Conservation (phyloP, 2,888 invertebrate genomes). For the Drosophila flavopinicola region DNA sequence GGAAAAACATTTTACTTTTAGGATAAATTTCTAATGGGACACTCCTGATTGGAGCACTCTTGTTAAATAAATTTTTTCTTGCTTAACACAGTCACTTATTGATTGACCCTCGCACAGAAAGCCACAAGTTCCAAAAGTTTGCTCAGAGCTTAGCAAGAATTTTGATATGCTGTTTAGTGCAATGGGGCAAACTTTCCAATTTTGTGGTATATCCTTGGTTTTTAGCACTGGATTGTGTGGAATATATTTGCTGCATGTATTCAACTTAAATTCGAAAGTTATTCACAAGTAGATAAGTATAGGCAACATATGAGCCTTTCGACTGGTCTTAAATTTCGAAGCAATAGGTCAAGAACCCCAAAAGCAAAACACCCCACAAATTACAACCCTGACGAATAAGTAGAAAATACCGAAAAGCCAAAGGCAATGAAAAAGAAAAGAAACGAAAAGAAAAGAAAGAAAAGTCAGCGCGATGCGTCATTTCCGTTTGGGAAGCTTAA, state of each 20-base stretch:
- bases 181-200: conserved; percentile 24
- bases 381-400: conserved; percentile 24
- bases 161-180: conserved; percentile 29
- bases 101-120: conserved; percentile 1
- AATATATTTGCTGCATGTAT: not conserved
- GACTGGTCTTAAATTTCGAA: too few relatives aligned
- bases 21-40: too few relatives aligned
- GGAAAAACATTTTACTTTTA: too few relatives aligned
- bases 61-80: too few relatives aligned
- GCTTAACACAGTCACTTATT: not conserved
- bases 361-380: conserved; percentile 25
- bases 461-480: conserved; percentile 63
- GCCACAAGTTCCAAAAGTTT: conserved; percentile 20
- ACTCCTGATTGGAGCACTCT: too few relatives aligned
- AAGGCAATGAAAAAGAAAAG: conserved; percentile 24
- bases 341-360: conserved; percentile 62
- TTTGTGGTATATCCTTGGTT: conserved; percentile 14
- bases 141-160: conserved; percentile 9
- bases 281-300: not conserved
- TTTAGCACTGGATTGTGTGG: conserved; percentile 25
- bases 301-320: too few relatives aligned
- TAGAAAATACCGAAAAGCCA: conserved; percentile 22
- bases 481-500: conserved; percentile 37
- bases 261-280: not conserved
- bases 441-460: too few relatives aligned